Base-by-base conservation (phyloP, 2,113 vertebrate genomes). In the Piprites chloris region DNA sequence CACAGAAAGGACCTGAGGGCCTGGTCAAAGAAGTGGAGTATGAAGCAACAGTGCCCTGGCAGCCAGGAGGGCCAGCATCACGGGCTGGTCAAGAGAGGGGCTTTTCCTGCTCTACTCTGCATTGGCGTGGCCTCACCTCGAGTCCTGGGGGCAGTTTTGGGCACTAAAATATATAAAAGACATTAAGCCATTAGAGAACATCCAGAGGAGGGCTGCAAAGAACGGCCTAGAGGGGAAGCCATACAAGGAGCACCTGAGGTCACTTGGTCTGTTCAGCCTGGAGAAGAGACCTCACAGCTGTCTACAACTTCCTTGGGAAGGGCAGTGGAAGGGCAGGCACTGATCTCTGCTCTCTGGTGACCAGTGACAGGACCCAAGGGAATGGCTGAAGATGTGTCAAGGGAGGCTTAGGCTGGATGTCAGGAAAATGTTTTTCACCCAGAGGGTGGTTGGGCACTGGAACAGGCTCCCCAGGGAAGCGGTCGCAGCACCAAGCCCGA, bases 121-220 rank as follows among this genome's bases (percentile, higher is more conserved):
- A 0, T 44, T 58, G 44, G 35, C 3, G 5, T 4, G 4, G 52
- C 26, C 52, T 50, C 62, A 32, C 4, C 62, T 67, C 1, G 0
- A 67, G 30, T 14, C 9, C 2, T 32, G 35, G 12, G 52, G 23
- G 24, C 6, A 42, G 4, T 50, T 76, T 63, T 8, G 15, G 52
- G 30, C 55, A 62, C 12, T 61, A 85, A 42, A 41, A 20, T 12
- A 5, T 10, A 2, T 32, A 39, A 21, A 6, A 26, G 20, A 35
- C 32, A 83, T 16, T 1, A 44, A 62, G 1, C 37, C 3, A 11
- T 32, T 4, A 35, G 12, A 44, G 3, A 53, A 10, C 7, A 26
- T 26, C 20, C 80, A 72, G 12, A 62, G 56, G 21, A 62, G 67
- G 20, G 15, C 55, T 56, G 50, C 0, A 5, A 30, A 58, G 56